Base-by-base conservation (phyloP, 92 coral and sea anemone genomes). In the Phenganax subtilis region DNA sequence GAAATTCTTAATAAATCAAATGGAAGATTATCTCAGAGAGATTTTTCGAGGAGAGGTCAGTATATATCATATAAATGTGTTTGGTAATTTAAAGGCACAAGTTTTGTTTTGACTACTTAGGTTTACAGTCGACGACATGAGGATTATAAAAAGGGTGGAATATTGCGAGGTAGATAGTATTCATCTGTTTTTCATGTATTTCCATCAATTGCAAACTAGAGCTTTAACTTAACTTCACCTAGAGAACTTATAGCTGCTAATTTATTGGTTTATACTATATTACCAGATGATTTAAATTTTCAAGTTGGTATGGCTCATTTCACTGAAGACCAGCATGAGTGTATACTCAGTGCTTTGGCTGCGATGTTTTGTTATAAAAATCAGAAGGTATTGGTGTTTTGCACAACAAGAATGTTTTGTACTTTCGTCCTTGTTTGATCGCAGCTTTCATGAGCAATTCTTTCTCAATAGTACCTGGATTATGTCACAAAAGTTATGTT, bases 41-140 rank as follows among this genome's bases (percentile, higher is more conserved):
- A 92, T 94, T 55, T 94, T 94, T 54, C 90, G 89, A 83, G 98
- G 98, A 78, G 91, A 92, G 97, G 98, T 92, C 80, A 72, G 82
- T 15, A 14, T 0, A 70, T 6, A 60, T 9, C 2, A 9, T 2
- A 59, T 59, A 1, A 6, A 6, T 14, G 2, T 20, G 3, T 14
- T 20, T 59, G 16, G 16, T 2, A 7, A 59, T 59, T 59, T 1
- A 5, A 37, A 37, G 47, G 47, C 47, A 37, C 47, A 37, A 37
- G 47, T 37, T 37, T 37, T 37, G 2, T 44, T 66, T 64, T 29
- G 55, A 9, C 72, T 7, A n/a, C 73, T 31, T 75, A 93, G 98
- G 88, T 54, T 25, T 85, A 88, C 51, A 87, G 90, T 71, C 89
- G 93, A 55, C 89, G 98, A 67, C 98, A 93, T 74, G 98, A 91